These are phyloP conservation scores for Tetragnatha montana DNA, from an alignment of 2,888 invertebrate genomes.

Conservation along the genomic window DNA sequence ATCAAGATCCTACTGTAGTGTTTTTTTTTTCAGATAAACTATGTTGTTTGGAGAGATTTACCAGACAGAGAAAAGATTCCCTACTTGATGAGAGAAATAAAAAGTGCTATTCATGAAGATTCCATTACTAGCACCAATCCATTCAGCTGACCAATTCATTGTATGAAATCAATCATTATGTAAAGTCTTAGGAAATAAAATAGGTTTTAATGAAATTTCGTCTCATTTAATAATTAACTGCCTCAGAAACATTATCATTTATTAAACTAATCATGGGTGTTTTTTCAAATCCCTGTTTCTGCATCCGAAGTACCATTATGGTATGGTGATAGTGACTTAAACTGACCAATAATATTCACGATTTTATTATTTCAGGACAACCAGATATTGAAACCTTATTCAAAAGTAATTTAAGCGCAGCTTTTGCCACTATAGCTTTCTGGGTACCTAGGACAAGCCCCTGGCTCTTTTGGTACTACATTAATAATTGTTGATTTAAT, in stretches of 20 bases:
- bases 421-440: too few relatives aligned
- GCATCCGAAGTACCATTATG: too few relatives aligned
- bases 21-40: slow-evolving; percentile 78
- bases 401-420: too few relatives aligned
- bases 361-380: too few relatives aligned
- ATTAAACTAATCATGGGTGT: too few relatives aligned
- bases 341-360: too few relatives aligned
- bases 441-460: too few relatives aligned
- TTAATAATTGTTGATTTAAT: too few relatives aligned
- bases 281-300: too few relatives aligned
- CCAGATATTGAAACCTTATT: too few relatives aligned
- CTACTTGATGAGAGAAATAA: slow-evolving; percentile 81
- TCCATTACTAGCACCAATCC: slow-evolving; percentile 7
- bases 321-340: too few relatives aligned
- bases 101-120: slow-evolving; percentile 73
- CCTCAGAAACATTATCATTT: background rate
- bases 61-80: slow-evolving; percentile 81
- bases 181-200: background rate
- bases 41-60: slow-evolving; percentile 79
- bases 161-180: background rate
- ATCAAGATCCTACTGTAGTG: background rate
- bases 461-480: too few relatives aligned
- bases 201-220: background rate
- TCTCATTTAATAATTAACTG: background rate
- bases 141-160: slow-evolving; percentile 3